Conservation (phyloP, 1,140 invertebrate genomes). For the Colletes latitarsis region DNA sequence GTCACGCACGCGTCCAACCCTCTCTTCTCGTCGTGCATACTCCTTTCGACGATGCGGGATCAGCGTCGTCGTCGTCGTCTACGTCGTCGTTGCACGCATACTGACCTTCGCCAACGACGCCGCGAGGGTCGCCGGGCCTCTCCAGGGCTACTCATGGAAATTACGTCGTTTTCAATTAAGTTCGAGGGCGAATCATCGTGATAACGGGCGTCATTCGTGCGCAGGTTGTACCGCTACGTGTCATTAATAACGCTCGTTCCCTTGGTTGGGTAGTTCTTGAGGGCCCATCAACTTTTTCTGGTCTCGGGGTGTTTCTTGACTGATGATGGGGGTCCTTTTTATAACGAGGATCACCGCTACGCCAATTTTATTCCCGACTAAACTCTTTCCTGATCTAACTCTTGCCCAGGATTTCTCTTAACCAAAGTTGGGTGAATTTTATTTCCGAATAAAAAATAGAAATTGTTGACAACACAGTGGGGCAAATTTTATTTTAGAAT, state of each 20-base stretch:
- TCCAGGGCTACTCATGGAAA: conserved; percentile 71
- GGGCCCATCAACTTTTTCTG: not conserved
- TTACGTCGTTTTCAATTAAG: conserved; percentile 76
- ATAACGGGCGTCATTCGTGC: conserved; percentile 65
- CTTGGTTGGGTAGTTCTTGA: not conserved
- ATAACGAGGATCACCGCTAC: too few relatives aligned
- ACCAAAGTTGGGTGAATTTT: too few relatives aligned
- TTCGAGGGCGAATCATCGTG: conserved; percentile 73
- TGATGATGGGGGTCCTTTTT: not conserved
- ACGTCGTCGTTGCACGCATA: conserved; percentile 65
- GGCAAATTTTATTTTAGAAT: too few relatives aligned
- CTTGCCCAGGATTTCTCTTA: too few relatives aligned
- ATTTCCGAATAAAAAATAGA: too few relatives aligned
- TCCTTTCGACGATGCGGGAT: conserved; percentile 9
- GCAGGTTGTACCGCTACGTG: conserved; percentile 14
- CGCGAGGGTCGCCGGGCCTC: not conserved
- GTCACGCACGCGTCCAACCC: conserved; percentile 40
- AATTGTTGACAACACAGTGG: too few relatives aligned
- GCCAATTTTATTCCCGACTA: too few relatives aligned
- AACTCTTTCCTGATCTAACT: too few relatives aligned
- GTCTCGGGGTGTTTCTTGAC: not conserved
- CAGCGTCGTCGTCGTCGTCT: conserved; percentile 10
- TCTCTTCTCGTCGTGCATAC: not conserved
- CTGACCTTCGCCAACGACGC: conserved; percentile 71
- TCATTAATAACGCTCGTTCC: conserved; percentile 11